Conservation (phyloP, 30 jellyfish, hydroid and myxozoan species). For the Turritopsis rubra region DNA sequence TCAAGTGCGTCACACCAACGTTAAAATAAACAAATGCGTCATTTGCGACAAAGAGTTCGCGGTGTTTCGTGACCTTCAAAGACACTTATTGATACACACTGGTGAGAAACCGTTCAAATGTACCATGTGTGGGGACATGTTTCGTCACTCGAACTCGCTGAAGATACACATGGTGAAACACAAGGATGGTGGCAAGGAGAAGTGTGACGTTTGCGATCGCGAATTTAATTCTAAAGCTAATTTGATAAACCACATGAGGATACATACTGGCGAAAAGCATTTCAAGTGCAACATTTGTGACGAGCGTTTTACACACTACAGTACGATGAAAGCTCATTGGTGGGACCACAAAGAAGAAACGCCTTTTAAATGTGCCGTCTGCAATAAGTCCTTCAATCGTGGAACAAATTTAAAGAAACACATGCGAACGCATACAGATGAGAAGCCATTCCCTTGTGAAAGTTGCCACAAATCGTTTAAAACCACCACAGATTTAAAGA, state of each 20-base stretch:
- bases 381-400: slow-evolving; percentile 6
- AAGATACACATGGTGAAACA: background rate
- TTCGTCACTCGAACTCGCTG: background rate
- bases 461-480: background rate
- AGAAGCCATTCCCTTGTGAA: background rate
- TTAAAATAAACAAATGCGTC: background rate
- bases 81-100: background rate
- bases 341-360: background rate
- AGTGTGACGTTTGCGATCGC: background rate
- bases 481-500: background rate
- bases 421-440: slow-evolving; percentile 7
- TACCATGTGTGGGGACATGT: slow-evolving; percentile 1
- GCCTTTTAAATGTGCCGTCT: background rate
- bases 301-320: background rate
- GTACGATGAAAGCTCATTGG: background rate
- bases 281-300: background rate
- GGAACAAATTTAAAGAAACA: background rate
- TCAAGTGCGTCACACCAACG: background rate
- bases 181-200: background rate
- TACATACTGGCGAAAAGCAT: background rate
- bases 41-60: background rate
- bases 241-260: background rate
- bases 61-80: background rate
- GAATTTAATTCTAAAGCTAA: background rate
- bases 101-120: slow-evolving; percentile 7